phyloP scores from a whole-genome alignment of 2,113 vertebrate species.

The Upupa epops region DNA sequence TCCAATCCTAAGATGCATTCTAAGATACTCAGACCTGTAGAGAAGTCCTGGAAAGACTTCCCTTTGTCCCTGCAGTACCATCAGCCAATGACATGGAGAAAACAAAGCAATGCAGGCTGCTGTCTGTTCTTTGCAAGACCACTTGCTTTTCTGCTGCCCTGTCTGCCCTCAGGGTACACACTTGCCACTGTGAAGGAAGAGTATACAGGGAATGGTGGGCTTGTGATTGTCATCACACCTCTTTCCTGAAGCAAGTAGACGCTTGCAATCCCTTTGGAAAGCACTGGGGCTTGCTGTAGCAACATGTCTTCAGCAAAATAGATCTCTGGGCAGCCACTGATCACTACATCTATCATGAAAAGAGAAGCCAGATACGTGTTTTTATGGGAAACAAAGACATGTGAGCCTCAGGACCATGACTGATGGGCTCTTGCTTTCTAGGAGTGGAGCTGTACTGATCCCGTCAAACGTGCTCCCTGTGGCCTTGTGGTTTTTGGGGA shows the following conservation, averaged over 20 bases:
- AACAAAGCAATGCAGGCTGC: background rate
- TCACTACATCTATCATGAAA: background rate
- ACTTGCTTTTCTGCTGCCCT: background rate
- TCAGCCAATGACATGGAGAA: background rate
- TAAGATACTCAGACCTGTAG: background rate
- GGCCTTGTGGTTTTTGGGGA: background rate
- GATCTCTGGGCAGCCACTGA: background rate
- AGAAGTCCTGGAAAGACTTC: background rate
- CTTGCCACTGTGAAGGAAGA: background rate
- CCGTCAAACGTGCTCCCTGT: background rate
- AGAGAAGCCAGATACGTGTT: background rate
- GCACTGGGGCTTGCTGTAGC: background rate
- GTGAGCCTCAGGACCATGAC: background rate
- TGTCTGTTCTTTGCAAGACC: background rate
- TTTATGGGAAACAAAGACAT: background rate
- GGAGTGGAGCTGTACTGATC: background rate
- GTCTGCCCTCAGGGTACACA: background rate
- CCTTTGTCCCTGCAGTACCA: background rate
- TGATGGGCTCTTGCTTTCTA: background rate
- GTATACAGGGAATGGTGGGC: background rate
- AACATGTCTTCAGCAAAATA: background rate
- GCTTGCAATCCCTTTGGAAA: background rate
- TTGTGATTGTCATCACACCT: background rate
- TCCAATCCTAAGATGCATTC: too few species aligned
- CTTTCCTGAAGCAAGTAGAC: background rate